A percentile compares a stretch with the other conserved stretches of the same genome.
Evolutionary conservation across 2,113 vertebrate genomes (phyloP).

Genomic region (Ellobius talpinus): DNA sequence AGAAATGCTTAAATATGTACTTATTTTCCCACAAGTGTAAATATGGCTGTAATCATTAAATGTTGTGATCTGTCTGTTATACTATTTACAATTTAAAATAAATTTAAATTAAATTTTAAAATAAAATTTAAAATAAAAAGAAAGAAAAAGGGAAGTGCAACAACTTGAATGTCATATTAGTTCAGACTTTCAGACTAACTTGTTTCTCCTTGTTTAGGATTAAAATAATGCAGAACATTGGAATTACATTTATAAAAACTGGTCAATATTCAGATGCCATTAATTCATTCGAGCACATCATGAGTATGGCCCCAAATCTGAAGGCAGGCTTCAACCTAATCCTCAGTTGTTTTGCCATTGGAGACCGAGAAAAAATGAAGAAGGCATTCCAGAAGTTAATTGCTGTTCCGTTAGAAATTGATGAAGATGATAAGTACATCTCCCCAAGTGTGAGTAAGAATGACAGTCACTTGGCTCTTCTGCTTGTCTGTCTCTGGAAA

Average conservation of each 20-base stretch:
- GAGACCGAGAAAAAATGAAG: constrained; percentile 96
- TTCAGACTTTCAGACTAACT: constrained; percentile 41
- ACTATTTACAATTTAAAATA: constrained; percentile 16
- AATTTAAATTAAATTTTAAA: too few relatives aligned
- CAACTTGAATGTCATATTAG: background rate
- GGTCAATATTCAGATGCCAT: constrained; percentile 96
- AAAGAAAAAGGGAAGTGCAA: background rate
- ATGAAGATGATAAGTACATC: constrained; percentile 96
- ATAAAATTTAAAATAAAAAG: too few relatives aligned
- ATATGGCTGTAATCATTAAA: background rate
- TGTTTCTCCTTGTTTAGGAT: constrained; percentile 88
- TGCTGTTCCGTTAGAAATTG: constrained; percentile 92
- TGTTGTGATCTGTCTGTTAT: background rate
- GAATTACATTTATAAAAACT: constrained; percentile 94
- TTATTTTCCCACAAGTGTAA: background rate
- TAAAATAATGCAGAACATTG: constrained; percentile 99
- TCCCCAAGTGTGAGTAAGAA: constrained; percentile 90
- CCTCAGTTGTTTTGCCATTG: constrained; percentile 94
- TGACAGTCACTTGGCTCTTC: background rate
- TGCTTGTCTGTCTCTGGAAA: constrained; percentile 4
- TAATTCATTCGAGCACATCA: constrained; percentile 96
- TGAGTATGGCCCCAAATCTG: constrained; percentile 94
- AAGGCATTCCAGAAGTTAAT: constrained; percentile 97
- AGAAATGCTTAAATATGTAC: background rate
- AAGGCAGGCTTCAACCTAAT: constrained; percentile 96